These are phyloP conservation scores for Ochotona curzoniae DNA, from an alignment of 2,113 vertebrate genomes.

Conservation along the genomic window DNA sequence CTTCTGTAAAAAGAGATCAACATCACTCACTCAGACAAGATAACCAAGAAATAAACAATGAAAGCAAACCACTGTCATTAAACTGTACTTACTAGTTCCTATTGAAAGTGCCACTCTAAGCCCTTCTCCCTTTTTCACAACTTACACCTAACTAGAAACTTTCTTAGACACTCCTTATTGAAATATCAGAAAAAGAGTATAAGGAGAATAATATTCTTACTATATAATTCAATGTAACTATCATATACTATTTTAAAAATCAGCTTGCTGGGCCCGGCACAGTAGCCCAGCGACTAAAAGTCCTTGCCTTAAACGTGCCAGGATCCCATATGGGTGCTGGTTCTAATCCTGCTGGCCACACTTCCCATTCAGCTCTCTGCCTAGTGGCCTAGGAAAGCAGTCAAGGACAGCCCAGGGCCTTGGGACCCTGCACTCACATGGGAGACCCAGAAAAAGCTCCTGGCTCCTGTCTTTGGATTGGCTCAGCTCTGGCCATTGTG, in stretches of 20 bases:
- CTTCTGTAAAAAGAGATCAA: background rate
- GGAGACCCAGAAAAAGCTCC: too few relatives aligned
- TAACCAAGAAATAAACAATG: background rate
- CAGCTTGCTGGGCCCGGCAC: background rate
- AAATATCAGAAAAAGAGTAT: constrained; percentile 37
- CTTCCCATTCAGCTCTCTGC: too few relatives aligned
- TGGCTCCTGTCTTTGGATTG: too few relatives aligned
- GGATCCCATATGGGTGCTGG: too few relatives aligned
- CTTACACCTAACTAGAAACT: background rate
- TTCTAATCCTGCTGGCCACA: too few relatives aligned
- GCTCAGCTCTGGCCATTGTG: too few relatives aligned
- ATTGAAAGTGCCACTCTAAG: constrained; percentile 43
- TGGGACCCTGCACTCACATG: too few relatives aligned
- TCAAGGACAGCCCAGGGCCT: too few relatives aligned
- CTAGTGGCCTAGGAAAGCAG: too few relatives aligned
- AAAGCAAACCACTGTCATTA: constrained; percentile 28
- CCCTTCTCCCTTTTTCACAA: background rate
- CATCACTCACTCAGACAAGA: constrained; percentile 26
- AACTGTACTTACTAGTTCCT: background rate
- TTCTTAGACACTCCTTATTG: background rate
- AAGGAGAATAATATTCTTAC: background rate
- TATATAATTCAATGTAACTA: background rate
- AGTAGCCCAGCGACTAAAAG: too few relatives aligned
- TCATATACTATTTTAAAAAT: constrained; percentile 3
- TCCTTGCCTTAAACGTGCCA: too few relatives aligned